These are phyloP conservation scores for Nomada ruficornis DNA, from an alignment of 2,888 invertebrate species.

Conservation along the genomic window DNA sequence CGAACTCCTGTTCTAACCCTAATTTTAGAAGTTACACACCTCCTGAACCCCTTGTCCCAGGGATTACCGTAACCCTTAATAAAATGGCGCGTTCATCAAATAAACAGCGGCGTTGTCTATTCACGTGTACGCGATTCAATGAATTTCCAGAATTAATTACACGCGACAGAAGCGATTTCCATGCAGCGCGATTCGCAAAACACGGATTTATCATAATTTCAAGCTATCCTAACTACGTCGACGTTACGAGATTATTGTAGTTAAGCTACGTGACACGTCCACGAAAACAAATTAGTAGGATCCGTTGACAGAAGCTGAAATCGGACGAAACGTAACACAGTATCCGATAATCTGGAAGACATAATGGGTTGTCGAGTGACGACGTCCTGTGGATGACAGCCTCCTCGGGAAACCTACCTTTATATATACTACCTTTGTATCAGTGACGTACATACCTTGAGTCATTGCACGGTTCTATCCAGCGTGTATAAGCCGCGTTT, in stretches of 20 bases:
- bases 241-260: background rate
- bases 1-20: background rate
- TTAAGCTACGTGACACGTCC: background rate
- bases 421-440: conserved; percentile 62
- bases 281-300: conserved; percentile 26
- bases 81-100: conserved; percentile 1
- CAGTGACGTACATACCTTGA: conserved; percentile 74
- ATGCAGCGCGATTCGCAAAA: background rate
- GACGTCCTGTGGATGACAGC: conserved; percentile 69
- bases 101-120: background rate
- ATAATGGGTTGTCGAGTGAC: conserved; percentile 55
- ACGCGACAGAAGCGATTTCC: background rate
- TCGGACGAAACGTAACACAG: conserved; percentile 51
- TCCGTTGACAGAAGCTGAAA: conserved; percentile 16
- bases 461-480: conserved; percentile 72
- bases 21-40: background rate
- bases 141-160: background rate
- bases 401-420: conserved; percentile 62
- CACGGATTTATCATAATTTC: background rate
- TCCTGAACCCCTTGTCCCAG: background rate
- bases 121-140: conserved; percentile 3
- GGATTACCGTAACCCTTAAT: background rate
- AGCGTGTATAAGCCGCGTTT: conserved; percentile 44
- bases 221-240: background rate
- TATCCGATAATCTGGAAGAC: conserved; percentile 54